Conservation (phyloP, 2,113 vertebrate species). For the Ptilonorhynchus violaceus region DNA sequence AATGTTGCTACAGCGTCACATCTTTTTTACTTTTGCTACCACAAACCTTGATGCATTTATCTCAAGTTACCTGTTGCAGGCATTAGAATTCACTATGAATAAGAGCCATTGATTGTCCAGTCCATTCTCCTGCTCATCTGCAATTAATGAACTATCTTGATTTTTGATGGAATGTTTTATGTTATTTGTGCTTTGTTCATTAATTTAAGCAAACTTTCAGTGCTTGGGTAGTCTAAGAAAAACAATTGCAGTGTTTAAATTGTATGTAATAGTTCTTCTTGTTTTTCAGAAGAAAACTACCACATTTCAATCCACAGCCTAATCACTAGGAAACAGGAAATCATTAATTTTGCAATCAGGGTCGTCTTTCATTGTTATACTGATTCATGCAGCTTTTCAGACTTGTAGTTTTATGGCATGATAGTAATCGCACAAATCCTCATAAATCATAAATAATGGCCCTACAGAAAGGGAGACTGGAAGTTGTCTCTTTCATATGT, state of each 20-base stretch:
- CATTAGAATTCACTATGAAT: neutral
- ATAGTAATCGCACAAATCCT: neutral
- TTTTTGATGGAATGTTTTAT: neutral
- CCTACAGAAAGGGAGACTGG: neutral
- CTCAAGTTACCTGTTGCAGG: neutral
- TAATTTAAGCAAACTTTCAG: neutral
- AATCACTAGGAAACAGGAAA: neutral
- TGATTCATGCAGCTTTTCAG: neutral
- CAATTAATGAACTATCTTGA: neutral
- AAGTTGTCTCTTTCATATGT: neutral
- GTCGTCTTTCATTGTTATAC: neutral
- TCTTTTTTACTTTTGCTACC: neutral
- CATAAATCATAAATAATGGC: conserved; percentile 23
- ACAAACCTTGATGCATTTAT: neutral
- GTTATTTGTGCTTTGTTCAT: neutral
- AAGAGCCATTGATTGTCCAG: neutral
- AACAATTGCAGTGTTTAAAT: neutral
- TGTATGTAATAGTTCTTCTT: neutral
- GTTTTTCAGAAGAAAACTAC: neutral
- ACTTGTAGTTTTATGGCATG: neutral
- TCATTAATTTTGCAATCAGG: neutral
- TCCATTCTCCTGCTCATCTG: neutral
- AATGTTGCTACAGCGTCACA: neutral
- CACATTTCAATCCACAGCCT: neutral
- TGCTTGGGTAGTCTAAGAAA: neutral